Conservation (phyloP, 2,797 vertebrate species). For the Varecia variegata region DNA sequence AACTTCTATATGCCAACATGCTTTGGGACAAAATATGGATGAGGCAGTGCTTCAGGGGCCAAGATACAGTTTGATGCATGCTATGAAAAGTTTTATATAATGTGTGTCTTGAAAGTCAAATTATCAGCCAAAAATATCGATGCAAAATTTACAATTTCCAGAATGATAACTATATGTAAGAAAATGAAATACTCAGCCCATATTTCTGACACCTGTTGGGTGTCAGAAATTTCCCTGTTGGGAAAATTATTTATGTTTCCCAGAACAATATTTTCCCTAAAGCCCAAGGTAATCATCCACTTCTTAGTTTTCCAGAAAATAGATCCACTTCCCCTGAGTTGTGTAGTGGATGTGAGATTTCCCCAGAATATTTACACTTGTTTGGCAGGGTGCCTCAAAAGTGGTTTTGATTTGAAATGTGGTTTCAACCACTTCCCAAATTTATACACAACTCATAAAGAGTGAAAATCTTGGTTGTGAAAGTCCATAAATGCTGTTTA, state of each 20-base stretch:
- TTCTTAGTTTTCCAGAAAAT: background rate
- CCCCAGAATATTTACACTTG: conserved; percentile 35
- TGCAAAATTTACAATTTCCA: background rate
- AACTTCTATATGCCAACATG: background rate
- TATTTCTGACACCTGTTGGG: too few relatives aligned
- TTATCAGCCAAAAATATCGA: background rate
- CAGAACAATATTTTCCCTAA: background rate
- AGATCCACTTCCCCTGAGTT: background rate
- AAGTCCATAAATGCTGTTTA: conserved; percentile 66
- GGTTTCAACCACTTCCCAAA: conserved; percentile 68
- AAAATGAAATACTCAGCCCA: background rate
- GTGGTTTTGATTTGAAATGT: conserved; percentile 63
- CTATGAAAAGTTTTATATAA: background rate
- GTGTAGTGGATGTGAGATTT: conserved; percentile 42
- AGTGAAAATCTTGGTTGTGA: conserved; percentile 59
- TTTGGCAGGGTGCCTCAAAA: conserved; percentile 48
- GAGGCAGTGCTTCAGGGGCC: background rate
- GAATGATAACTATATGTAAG: background rate
- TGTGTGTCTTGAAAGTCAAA: background rate
- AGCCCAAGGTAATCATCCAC: background rate
- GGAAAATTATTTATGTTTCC: background rate
- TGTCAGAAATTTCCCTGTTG: too few relatives aligned
- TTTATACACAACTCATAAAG: conserved; percentile 68
- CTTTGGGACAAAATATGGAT: background rate
- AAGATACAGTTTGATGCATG: background rate